Percentiles rank a stretch among this genome's conserved stretches.
phyloP scores from a whole-genome alignment of 1,140 invertebrate species.

The Choristoneura fumiferana region DNA sequence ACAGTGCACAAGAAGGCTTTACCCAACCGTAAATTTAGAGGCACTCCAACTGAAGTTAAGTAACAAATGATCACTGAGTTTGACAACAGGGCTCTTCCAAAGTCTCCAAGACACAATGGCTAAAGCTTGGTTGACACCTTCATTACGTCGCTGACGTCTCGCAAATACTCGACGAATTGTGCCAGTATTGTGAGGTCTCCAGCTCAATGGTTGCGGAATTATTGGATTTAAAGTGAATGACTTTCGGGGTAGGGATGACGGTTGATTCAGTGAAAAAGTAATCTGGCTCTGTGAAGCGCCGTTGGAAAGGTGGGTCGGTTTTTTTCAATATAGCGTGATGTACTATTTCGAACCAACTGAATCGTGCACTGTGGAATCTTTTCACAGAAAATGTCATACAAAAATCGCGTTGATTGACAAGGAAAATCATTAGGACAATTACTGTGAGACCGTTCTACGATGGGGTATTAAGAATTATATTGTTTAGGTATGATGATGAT shows the following conservation, averaged over 20 bases:
- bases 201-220: conserved; percentile 8
- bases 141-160: conserved; percentile 53
- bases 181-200: conserved; percentile 22
- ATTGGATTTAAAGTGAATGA: conserved; percentile 9
- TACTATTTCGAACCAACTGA: no score
- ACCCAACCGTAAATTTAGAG: conserved; percentile 7
- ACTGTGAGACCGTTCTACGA: no score
- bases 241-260: neutral
- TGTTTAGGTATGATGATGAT: no score
- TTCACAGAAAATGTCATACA: no score
- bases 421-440: no score
- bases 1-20: conserved; percentile 4
- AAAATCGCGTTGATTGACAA: no score
- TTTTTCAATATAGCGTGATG: no score
- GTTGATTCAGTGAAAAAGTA: no score
- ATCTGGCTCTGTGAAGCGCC: no score
- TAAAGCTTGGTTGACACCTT: conserved; percentile 53
- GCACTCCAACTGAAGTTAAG: conserved; percentile 5
- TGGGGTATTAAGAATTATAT: no score
- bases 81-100: conserved; percentile 31
- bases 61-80: conserved; percentile 29
- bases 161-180: conserved; percentile 45
- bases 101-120: conserved; percentile 41
- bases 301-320: no score
- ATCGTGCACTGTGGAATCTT: no score